Base-by-base conservation (phyloP, 2,113 vertebrate genomes). In the Tenebrosternarchus preto region DNA sequence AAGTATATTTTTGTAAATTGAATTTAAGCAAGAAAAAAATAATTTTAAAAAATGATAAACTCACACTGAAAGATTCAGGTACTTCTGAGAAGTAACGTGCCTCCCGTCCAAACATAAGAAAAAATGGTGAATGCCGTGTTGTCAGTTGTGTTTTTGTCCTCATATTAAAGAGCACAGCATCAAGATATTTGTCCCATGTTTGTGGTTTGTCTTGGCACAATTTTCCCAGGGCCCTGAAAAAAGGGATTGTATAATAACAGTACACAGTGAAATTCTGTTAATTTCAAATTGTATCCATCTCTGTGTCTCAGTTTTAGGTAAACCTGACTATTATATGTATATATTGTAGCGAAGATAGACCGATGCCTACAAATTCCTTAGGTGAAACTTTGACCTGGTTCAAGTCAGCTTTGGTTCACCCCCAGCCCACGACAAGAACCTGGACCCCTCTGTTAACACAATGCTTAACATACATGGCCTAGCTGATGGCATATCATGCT, bases 1-100 rank as follows among this genome's bases (percentile, higher is more conserved):
- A 1, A 56, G 19, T 4, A 55, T 17, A 56, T 56, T 56, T 5
- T 12, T 56, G 16, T 17, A 56, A 6, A 56, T 17, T n/a, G n/a
- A n/a, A n/a, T n/a, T n/a, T n/a, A n/a, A n/a, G n/a, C n/a, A n/a
- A 56, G 4, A 56, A 56, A 12, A 56, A 17, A 56, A 56, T 17
- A 56, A n/a, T 71, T 20, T 1, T n/a, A n/a, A n/a, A n/a, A n/a
- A n/a, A n/a, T n/a, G n/a, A 43, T 46, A 55, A 53, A 55, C 24
- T 17, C 20, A 46, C 39, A 22, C 24, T 72, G 70, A 43, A 85
- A 55, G 50, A 55, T 55, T 55, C 50, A 6, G 50, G 50, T 15
- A 55, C 50, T 55, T 55, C 50, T 55, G 50, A 55, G 55, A 56
- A 56, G 55, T 56, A 56, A 17, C 55, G 17, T 20, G 17, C 55